Evolutionary conservation across 2,888 invertebrate species (phyloP), one percentile per base, ranked within the genome.

Genomic region (Plebejus melissa): DNA sequence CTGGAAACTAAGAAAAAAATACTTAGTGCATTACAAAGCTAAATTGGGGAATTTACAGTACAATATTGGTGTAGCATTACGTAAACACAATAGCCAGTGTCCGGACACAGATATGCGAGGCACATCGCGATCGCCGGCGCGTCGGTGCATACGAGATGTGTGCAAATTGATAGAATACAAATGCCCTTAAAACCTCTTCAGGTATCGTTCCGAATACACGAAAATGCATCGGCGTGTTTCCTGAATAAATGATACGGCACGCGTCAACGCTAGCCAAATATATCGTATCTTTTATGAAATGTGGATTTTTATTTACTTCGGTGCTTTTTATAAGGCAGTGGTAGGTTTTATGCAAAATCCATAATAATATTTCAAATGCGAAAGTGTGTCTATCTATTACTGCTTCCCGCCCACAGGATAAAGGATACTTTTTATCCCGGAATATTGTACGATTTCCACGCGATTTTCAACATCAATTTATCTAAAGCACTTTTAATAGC

Each of bases 141-240:
- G 81, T 81, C 80, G 82, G 82, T 86, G 89, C 90, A 91, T 90
- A 89, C 89, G 85, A 85, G 85, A 90, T 89, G 85, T 83, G 82
- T 80, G 86, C 83, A 86, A 90, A 90, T 88, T 88, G 87, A 89
- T 87, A 86, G 87, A 87, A 90, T 89, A 88, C 87, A 87, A 88
- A 90, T 88, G 85, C 82, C 82, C 82, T 81, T 79, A 80, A 80
- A 80, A 81, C 80, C 79, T 75, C 79, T 79, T 77, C 79, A 77
- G 78, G 77, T 72, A 71, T 22, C 46, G 32, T 72, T 70, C 41
- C 38, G 70, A 22, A 70, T 70, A 38, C 41, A 70, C 41, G 38
- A 50, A 71, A 72, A 72, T 72, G 28, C 50, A 50, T 54, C 72
- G 54, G 11, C 54, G 54, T 54, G 54, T 72, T 54, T 65, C 46